These are phyloP conservation scores for Novumbra hubbsi DNA, from an alignment of 2,797 vertebrate species.

Conservation along the genomic window DNA sequence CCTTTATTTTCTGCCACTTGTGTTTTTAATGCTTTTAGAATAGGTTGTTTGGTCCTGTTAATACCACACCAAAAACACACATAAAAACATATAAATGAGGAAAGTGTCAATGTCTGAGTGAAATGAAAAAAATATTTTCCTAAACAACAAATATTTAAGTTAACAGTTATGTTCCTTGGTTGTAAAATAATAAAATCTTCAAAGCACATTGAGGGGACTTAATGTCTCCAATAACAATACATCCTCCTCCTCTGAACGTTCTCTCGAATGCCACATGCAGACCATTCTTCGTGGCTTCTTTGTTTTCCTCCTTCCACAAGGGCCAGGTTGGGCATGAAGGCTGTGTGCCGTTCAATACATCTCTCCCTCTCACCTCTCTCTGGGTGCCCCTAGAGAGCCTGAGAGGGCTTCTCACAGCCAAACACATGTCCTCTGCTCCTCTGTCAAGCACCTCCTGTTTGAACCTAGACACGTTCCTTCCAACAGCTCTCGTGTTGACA, in stretches of 20 bases:
- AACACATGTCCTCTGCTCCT: conserved; percentile 36
- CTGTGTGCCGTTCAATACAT: not conserved
- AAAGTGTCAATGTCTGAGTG: not conserved
- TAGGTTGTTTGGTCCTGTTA: not conserved
- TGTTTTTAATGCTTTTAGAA: not conserved
- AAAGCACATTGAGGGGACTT: no score
- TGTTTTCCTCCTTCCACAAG: conserved; percentile 12
- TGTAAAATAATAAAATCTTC: no score
- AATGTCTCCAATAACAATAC: no score
- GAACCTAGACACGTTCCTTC: conserved; percentile 15
- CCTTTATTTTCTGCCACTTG: not conserved
- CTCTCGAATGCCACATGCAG: not conserved
- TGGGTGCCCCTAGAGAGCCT: not conserved
- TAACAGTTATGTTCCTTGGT: no score
- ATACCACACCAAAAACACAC: not conserved
- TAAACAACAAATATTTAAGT: no score
- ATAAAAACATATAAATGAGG: not conserved
- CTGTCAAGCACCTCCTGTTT: conserved; percentile 37
- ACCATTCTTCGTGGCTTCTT: not conserved
- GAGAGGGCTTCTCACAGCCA: conserved; percentile 14
- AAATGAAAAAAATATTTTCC: no score
- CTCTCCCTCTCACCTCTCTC: not conserved
- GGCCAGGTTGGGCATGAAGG: conserved; percentile 16
- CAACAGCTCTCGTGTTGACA: not conserved
- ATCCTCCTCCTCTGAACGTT: not conserved